phyloP scores from a whole-genome alignment of 2,888 invertebrate genomes.

The Metalampra italica region DNA sequence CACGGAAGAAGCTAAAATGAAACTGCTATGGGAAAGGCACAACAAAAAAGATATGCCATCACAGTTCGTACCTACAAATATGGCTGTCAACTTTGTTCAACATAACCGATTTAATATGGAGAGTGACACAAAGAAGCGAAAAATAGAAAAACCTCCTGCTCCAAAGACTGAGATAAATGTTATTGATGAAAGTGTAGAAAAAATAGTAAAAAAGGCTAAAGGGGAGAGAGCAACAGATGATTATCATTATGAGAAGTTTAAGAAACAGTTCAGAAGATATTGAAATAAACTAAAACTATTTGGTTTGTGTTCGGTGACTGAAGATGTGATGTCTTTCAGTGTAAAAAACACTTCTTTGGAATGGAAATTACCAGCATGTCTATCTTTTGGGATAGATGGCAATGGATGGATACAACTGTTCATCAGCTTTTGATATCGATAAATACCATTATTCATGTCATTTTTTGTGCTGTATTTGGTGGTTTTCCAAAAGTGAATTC shows the following conservation, averaged over 20 bases:
- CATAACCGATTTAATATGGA: conserved; percentile 98
- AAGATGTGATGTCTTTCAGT: too few relatives aligned
- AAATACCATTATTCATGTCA: neutral
- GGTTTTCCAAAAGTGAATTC: too few relatives aligned
- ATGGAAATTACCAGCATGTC: neutral
- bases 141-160: conserved; percentile 73
- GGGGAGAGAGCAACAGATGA: conserved; percentile 97
- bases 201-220: conserved; percentile 81
- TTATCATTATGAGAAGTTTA: conserved; percentile 97
- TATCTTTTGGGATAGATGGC: neutral
- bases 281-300: neutral
- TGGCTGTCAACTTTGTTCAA: conserved; percentile 99
- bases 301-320: too few relatives aligned
- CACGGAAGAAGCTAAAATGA: conserved; percentile 98
- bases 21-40: conserved; percentile 91
- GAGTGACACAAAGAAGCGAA: conserved; percentile 79
- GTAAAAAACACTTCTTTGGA: neutral
- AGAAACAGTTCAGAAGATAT: conserved; percentile 95
- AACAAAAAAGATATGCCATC: conserved; percentile 96
- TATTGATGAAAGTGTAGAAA: conserved; percentile 67
- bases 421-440: neutral
- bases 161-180: conserved; percentile 52
- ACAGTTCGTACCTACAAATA: conserved; percentile 97
- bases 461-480: too few relatives aligned
- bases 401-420: neutral